Base-by-base conservation (phyloP, 2,797 vertebrate genomes). In the Epinephelus malabaricus region DNA sequence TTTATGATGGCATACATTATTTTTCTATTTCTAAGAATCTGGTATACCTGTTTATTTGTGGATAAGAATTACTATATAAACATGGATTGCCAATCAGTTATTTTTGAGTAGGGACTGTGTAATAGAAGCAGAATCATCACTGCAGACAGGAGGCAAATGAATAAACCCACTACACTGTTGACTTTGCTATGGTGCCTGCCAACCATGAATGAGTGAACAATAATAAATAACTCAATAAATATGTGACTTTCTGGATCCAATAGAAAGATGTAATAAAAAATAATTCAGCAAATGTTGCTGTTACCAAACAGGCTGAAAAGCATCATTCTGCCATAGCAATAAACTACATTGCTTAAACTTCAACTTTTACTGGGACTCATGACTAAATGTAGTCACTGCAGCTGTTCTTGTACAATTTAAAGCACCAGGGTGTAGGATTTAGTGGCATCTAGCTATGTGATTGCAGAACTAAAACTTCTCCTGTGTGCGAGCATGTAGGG, bases 61-160 rank as follows among this genome's bases (percentile, higher is more conserved):
- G 9, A 8, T 51, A 17, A 58, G 12, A 13, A 51, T 19, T 6
- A 18, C 17, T 30, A 19, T 58, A 1, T 17, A 25, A 55, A 61
- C 30, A 38, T 38, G 5, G 34, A 50, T 55, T 46, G 40, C 40
- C 8, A 40, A 40, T 40, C 9, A 10, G 30, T 34, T 34, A 8
- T 8, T 34, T 34, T 34, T 34, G 11, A 40, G 3, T 12, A 40
- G 9, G 2, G 8, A 8, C 50, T 18, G 3, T 34, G 21, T 46
- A 18, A 50, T 11, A 55, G 6, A 9, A n/a, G 40, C 30, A 34
- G 21, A 17, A 19, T 8, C 40, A 40, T 40, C 40, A 40, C 54
- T 25, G 54, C 60, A 66, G 55, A 27, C 21, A 68, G 34, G 43
- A 64, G 15, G 47, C 59, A 55, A 60, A 25, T 78, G 12, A 69